Percentiles rank a stretch among this genome's conserved stretches.
phyloP scores from a whole-genome alignment of 2,888 invertebrate genomes.

The Nineta flava region DNA sequence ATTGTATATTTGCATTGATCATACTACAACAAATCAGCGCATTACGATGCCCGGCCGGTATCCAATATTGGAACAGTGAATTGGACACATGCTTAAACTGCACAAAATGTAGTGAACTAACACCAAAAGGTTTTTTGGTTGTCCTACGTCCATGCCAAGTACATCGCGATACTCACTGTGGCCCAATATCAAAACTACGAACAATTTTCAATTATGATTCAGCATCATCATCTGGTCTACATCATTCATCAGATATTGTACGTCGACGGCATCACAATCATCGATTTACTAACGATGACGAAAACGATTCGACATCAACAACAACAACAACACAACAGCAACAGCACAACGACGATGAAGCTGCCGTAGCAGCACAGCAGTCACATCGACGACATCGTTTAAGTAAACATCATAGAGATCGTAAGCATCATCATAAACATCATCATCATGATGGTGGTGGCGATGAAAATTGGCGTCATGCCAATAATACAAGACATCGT shows the following conservation, averaged over 20 bases:
- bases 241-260: slow-evolving; percentile 14
- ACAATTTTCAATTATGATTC: slow-evolving; percentile 36
- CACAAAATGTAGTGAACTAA: slow-evolving; percentile 44
- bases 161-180: slow-evolving; percentile 60
- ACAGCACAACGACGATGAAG: neutral
- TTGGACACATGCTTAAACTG: slow-evolving; percentile 51
- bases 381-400: neutral
- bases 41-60: slow-evolving; percentile 29
- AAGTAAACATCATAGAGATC: neutral
- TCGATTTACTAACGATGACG: neutral
- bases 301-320: neutral
- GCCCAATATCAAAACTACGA: slow-evolving; percentile 46
- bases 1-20: slow-evolving; percentile 14
- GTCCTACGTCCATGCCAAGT: slow-evolving; percentile 57
- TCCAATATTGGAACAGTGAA: slow-evolving; percentile 53
- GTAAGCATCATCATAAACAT: neutral
- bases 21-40: slow-evolving; percentile 12
- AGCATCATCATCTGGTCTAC: slow-evolving; percentile 29
- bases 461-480: neutral
- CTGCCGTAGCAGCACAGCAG: slow-evolving; percentile 4
- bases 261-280: slow-evolving; percentile 6
- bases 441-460: neutral
- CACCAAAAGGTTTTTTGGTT: slow-evolving; percentile 31
- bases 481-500: neutral
- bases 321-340: neutral